Conservation (phyloP, 2,888 invertebrate species). For the Caenorhabditis angaria region DNA sequence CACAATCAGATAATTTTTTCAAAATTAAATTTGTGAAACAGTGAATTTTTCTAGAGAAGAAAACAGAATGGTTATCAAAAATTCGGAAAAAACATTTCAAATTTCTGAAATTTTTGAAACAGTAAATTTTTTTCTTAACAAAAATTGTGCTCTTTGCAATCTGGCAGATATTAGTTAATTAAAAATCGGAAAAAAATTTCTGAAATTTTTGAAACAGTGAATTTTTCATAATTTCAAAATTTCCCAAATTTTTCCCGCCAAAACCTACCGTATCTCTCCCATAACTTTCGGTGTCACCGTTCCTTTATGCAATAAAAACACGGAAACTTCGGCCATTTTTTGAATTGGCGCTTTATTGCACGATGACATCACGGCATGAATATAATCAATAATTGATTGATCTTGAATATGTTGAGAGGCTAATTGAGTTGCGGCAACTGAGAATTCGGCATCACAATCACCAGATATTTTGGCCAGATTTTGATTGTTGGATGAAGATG, state of each 20-base stretch:
- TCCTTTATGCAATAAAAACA: constrained; percentile 34
- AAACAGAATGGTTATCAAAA: no score
- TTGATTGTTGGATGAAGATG: not conserved
- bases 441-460: constrained; percentile 50
- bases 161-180: no score
- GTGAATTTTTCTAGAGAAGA: no score
- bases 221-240: not conserved
- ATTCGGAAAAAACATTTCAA: no score
- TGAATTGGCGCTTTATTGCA: constrained; percentile 55
- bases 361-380: constrained; percentile 50
- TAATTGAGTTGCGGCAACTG: constrained; percentile 38
- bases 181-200: no score
- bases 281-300: constrained; percentile 33
- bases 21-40: no score
- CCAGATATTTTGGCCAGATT: constrained; percentile 25
- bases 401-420: constrained; percentile 40
- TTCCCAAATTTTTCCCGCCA: not conserved
- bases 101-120: no score
- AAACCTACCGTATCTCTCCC: constrained; percentile 19
- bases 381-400: constrained; percentile 35
- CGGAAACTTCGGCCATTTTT: constrained; percentile 44
- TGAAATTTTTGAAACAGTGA: no score
- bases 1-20: no score
- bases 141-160: no score
- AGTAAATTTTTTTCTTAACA: no score